Evolutionary conservation across 2,113 vertebrate species (phyloP).

Genomic region (Cyanoderma ruficeps): DNA sequence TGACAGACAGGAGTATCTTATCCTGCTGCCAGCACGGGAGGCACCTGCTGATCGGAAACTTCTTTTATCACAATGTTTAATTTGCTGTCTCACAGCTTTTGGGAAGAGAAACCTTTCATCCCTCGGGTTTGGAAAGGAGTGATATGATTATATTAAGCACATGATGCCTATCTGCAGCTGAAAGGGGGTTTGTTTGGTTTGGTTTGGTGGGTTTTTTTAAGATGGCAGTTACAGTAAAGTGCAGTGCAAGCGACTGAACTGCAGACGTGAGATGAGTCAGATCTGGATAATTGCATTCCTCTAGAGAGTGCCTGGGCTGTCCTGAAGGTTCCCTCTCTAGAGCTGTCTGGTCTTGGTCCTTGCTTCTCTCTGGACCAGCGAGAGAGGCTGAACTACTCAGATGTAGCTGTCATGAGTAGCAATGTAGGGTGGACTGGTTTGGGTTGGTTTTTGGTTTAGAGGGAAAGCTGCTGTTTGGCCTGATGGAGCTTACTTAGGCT

Average conservation of each 20-base stretch:
- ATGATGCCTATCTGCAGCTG: conserved; percentile 10
- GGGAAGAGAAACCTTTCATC: conserved; percentile 30
- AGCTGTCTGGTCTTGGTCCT: background rate
- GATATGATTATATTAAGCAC: background rate
- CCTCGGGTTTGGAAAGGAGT: background rate
- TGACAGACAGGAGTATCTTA: conserved; percentile 14
- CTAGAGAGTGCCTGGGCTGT: background rate
- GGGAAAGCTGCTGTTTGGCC: background rate
- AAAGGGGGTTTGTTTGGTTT: background rate
- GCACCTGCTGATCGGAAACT: conserved; percentile 41
- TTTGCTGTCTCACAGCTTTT: conserved; percentile 40
- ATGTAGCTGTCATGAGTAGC: background rate
- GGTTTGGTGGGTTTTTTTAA: background rate
- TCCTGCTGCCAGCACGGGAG: conserved; percentile 13
- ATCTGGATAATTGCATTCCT: background rate
- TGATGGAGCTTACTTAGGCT: background rate
- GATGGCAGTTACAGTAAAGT: background rate
- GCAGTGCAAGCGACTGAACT: background rate
- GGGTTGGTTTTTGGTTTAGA: background rate
- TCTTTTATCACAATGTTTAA: conserved; percentile 10
- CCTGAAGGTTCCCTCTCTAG: background rate
- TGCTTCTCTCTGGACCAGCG: background rate
- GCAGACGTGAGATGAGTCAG: background rate
- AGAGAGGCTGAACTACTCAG: background rate
- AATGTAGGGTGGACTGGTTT: background rate